Conservation (phyloP, 2,888 invertebrate genomes). For the Zeuzera pyrina region DNA sequence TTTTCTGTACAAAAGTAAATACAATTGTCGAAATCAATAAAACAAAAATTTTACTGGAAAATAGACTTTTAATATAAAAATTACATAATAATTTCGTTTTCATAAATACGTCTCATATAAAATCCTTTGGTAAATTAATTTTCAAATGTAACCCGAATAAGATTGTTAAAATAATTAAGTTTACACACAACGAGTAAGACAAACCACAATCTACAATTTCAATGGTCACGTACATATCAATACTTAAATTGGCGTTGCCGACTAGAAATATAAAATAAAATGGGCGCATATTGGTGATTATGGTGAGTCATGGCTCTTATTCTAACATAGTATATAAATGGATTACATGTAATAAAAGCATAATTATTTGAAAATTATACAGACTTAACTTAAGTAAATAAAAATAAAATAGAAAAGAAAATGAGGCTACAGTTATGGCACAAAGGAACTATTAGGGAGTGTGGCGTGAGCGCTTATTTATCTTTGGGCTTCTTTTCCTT, state of each 20-base stretch:
- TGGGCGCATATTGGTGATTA: conserved; percentile 28
- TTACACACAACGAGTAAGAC: background rate
- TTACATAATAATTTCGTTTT: conserved; percentile 44
- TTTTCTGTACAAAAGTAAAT: too few species aligned
- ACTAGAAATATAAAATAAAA: conserved; percentile 32
- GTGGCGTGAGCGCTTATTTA: conserved; percentile 47
- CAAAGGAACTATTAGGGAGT: conserved; percentile 54
- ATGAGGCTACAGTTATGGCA: conserved; percentile 61
- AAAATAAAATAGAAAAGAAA: conserved; percentile 31
- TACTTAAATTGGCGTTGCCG: background rate
- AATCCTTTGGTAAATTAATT: conserved; percentile 45
- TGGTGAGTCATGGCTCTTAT: conserved; percentile 36
- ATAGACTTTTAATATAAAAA: conserved; percentile 65
- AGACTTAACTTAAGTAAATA: conserved; percentile 22
- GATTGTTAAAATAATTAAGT: conserved; percentile 1
- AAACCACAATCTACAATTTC: background rate
- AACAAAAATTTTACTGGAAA: conserved; percentile 31
- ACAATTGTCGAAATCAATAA: background rate
- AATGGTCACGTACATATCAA: background rate
- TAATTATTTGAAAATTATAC: conserved; percentile 46
- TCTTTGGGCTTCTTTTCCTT: conserved; percentile 72
- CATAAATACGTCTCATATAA: conserved; percentile 29
- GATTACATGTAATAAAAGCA: conserved; percentile 56
- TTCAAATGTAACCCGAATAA: conserved; percentile 27
- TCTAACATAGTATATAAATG: conserved; percentile 40